phyloP scores from a whole-genome alignment of 2,888 invertebrate species.

The Synergus gifuensis region DNA sequence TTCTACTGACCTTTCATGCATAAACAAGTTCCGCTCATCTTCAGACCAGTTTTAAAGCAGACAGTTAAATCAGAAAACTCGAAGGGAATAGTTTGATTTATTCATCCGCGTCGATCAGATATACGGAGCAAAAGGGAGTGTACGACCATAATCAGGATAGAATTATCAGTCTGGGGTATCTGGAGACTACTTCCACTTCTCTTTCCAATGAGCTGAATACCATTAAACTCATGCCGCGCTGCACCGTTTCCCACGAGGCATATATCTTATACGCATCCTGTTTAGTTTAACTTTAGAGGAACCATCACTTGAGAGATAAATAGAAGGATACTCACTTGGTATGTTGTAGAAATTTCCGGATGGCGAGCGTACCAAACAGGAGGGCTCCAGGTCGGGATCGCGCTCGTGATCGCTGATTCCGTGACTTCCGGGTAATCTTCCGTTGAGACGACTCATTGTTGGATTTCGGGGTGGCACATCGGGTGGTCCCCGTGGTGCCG shows the following conservation, averaged over 20 bases:
- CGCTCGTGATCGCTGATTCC: slow-evolving; percentile 69
- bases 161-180: slow-evolving; percentile 55
- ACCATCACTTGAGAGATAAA: not conserved
- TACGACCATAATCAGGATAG: slow-evolving; percentile 52
- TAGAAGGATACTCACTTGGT: slow-evolving; percentile 83
- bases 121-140: not conserved
- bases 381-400: slow-evolving; percentile 93
- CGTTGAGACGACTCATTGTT: slow-evolving; percentile 94
- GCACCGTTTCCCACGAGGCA: not conserved
- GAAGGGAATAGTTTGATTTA: not conserved
- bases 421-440: slow-evolving; percentile 86
- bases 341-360: slow-evolving; percentile 94
- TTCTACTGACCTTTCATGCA: not conserved
- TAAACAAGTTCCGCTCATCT: not conserved
- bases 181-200: slow-evolving; percentile 45
- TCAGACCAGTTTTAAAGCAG: not conserved
- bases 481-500: slow-evolving; percentile 85
- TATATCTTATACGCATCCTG: not conserved
- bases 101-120: not conserved
- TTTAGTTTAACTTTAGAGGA: slow-evolving; percentile 1
- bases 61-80: not conserved
- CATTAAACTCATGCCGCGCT: not conserved
- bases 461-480: slow-evolving; percentile 95
- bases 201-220: not conserved
- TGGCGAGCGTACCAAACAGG: slow-evolving; percentile 93